Conservation (phyloP, 2,113 vertebrate species). For the Prochilodus magdalenae region DNA sequence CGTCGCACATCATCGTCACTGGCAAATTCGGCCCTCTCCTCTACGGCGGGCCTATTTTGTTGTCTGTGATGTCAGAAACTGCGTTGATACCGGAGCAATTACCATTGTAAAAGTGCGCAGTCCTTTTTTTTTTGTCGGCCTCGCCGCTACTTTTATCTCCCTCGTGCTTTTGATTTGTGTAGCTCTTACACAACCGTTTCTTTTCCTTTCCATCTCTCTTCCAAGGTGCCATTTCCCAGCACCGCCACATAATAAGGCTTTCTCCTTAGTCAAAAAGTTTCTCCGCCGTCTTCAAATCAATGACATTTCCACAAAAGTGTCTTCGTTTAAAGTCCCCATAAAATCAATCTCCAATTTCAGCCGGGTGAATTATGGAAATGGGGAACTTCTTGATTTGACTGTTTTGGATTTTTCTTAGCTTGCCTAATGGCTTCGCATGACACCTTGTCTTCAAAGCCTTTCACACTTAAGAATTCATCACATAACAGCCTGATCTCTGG, state of each 20-base stretch:
- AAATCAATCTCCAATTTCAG: neutral
- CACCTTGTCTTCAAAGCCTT: neutral
- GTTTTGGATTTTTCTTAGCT: neutral
- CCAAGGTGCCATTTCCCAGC: slow-evolving; percentile 15
- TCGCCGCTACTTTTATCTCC: slow-evolving; percentile 41
- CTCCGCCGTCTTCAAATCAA: slow-evolving; percentile 31
- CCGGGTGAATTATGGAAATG: neutral
- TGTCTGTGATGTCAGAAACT: slow-evolving; percentile 40
- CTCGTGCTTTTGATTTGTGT: slow-evolving; percentile 32
- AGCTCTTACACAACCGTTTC: slow-evolving; percentile 30
- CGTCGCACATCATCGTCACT: neutral
- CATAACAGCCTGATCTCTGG: neutral
- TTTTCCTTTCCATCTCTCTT: slow-evolving; percentile 22
- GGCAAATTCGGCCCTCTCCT: neutral
- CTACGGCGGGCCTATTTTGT: slow-evolving; percentile 32
- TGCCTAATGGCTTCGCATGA: neutral
- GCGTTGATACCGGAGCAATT: slow-evolving; percentile 29
- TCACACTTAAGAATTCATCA: neutral
- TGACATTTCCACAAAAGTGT: slow-evolving; percentile 29
- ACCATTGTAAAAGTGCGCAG: slow-evolving; percentile 18
- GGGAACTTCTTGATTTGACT: neutral
- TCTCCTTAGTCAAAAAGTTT: slow-evolving; percentile 15
- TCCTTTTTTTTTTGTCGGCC: slow-evolving; percentile 27
- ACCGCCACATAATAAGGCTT: neutral
- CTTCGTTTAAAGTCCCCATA: slow-evolving; percentile 4